Base-by-base conservation (phyloP, 2,113 vertebrate species). In the Sakesphorus luctuosus region DNA sequence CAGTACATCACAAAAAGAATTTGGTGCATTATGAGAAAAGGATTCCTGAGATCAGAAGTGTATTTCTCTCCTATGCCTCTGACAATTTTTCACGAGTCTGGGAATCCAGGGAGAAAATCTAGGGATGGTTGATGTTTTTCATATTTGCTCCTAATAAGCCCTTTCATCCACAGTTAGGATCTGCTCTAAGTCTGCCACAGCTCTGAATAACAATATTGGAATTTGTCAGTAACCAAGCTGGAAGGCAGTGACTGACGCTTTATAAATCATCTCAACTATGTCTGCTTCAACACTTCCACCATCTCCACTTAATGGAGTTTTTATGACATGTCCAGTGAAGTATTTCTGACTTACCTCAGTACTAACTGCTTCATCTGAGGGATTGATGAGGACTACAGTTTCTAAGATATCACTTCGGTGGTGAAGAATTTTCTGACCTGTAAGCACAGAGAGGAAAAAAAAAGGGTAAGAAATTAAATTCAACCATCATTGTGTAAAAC, bases 361-460 rank as follows among this genome's bases (percentile, higher is more conserved):
- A 86, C 99, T 99, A 95, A 99, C 99, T 3, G 99, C 99, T 96
- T 99, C 99, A 95, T 99, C 99, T 49, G 99, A 99, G 84, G 99
- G 99, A 95, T 99, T 99, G 96, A 99, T 99, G 29, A 99, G 98
- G 83, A 99, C 99, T 62, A 99, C 99, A 1, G 99, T 99, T 97
- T 99, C 99, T 97, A 99, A 97, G 75, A 99, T 95, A 91, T 98
- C 99, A 96, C 99, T 99, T 97, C 99, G 98, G 92, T 99, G 99
- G 96, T 99, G 99, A 97, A 99, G 99, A 96, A 99, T 99, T 96
- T 99, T 99, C 97, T 99, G 99, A 81, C 99, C 99, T 99, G 96
- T 49, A 97, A 95, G 85, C 85, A 97, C 31, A 90, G 35, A 97
- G n/a, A 92, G 25, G 25, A 92, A 71, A 49, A 47, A 52, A 33